Base-by-base conservation (phyloP, 2,888 invertebrate genomes). In the Ophion obscuratus region DNA sequence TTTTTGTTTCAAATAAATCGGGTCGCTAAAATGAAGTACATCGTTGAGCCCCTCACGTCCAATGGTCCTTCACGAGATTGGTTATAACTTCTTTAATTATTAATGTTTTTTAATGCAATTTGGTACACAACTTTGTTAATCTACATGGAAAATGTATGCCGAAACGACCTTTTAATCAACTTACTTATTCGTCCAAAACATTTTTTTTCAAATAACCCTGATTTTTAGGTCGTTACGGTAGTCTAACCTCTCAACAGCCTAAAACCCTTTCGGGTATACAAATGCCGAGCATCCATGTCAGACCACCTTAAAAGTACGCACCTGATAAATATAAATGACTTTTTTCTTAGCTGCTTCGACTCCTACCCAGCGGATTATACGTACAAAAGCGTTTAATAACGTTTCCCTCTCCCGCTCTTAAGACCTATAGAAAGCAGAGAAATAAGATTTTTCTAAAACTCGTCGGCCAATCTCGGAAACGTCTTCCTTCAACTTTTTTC, bases 381-480 rank as follows among this genome's bases (percentile, higher is more conserved):
- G 61, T 64, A 68, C 64, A 20, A 20, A 11, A 70, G 64, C 82
- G 57, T 85, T 81, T 77, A 80, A 83, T 83, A 80, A 80, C 83
- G 76, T 83, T 82, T 14, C 53, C 5, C 17, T 17, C 17, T 80
- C 61, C n/a, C 17, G 20, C 68, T 24, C 66, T 71, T 31, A 24
- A 17, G 14, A 53, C 53, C 53, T 79, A 78, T 47, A 20, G 24
- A 59, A 31, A 17, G 74, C 57, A 27, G 61, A 40, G 24, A 67
- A 70, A 68, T 40, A 57, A 76, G 76, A 85, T 67, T 76, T 83
- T 73, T 85, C 71, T 57, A 14, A 73, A 83, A 80, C 76, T 67
- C 61, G 83, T 73, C 27, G 59, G 73, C 79, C 71, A 74, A 74
- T 84, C 67, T 81, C 67, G 62, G 24, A 40, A 57, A 73, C 5